A percentile compares a stretch with the other conserved stretches of the same genome.
Conservation (phyloP, 1,140 invertebrate species). For the Bombyx mori region DNA sequence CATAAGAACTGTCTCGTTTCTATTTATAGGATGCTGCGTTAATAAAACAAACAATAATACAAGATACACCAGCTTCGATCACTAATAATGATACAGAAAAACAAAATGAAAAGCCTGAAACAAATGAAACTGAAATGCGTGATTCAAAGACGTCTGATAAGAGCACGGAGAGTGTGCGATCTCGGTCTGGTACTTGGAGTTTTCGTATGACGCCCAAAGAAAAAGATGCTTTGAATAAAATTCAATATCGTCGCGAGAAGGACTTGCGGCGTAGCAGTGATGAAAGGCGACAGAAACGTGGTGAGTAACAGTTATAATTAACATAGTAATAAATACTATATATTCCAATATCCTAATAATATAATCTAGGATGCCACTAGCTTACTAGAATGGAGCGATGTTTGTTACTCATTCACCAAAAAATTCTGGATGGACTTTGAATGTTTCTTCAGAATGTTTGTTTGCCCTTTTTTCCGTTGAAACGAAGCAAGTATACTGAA, state of each 20-base stretch:
- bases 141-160: constrained; percentile 5
- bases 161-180: constrained; percentile 25
- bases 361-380: too few relatives aligned
- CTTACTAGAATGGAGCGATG: too few relatives aligned
- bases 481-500: too few relatives aligned
- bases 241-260: constrained; percentile 26
- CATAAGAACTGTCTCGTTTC: too few relatives aligned
- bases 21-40: too few relatives aligned
- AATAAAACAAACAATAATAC: too few relatives aligned
- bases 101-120: not conserved
- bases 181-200: constrained; percentile 74
- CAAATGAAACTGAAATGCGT: not conserved
- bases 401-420: too few relatives aligned
- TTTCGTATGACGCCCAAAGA: constrained; percentile 65
- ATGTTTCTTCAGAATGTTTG: too few relatives aligned
- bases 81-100: constrained; percentile 9
- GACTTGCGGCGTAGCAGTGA: constrained; percentile 51
- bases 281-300: constrained; percentile 54
- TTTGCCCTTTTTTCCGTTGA: too few relatives aligned
- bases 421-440: too few relatives aligned
- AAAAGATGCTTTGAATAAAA: constrained; percentile 41
- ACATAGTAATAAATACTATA: too few relatives aligned
- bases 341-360: too few relatives aligned
- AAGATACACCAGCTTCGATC: not conserved
- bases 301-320: constrained; percentile 20